Percentiles rank a stretch among this genome's conserved stretches.
phyloP scores from a whole-genome alignment of 2,113 vertebrate species.

The Lepidothrix coronata region DNA sequence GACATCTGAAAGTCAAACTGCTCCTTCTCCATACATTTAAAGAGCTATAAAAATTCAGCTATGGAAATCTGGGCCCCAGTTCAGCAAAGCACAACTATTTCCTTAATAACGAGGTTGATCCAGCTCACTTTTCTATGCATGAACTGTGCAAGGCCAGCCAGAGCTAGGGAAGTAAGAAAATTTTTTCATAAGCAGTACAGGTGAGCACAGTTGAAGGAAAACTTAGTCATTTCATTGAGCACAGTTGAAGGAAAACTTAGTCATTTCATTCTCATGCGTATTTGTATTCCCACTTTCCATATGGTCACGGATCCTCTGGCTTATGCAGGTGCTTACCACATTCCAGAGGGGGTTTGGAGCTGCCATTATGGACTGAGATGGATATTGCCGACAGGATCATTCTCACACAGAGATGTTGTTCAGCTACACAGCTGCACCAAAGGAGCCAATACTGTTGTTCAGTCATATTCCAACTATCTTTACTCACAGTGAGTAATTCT shows the following conservation, averaged over 20 bases:
- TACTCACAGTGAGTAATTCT: conserved; percentile 30
- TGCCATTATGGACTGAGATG: background rate
- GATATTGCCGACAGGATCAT: background rate
- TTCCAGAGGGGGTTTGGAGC: background rate
- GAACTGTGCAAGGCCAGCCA: background rate
- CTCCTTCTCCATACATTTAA: background rate
- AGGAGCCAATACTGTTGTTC: conserved; percentile 5
- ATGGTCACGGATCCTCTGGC: background rate
- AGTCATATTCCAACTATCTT: conserved; percentile 11
- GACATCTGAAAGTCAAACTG: background rate
- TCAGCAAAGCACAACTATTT: background rate
- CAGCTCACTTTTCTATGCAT: background rate
- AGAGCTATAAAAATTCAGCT: background rate
- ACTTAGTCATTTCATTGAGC: background rate
- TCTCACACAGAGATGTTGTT: background rate
- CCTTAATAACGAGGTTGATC: background rate
- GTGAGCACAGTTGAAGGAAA: background rate
- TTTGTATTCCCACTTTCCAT: background rate
- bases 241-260: background rate
- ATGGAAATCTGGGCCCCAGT: background rate
- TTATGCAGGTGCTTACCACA: background rate
- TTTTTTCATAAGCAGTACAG: background rate
- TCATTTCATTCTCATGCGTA: background rate
- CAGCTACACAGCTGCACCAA: background rate
- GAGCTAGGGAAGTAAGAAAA: background rate